Base-by-base conservation (phyloP, 2,797 vertebrate species). In the Cephalopachus bancanus region DNA sequence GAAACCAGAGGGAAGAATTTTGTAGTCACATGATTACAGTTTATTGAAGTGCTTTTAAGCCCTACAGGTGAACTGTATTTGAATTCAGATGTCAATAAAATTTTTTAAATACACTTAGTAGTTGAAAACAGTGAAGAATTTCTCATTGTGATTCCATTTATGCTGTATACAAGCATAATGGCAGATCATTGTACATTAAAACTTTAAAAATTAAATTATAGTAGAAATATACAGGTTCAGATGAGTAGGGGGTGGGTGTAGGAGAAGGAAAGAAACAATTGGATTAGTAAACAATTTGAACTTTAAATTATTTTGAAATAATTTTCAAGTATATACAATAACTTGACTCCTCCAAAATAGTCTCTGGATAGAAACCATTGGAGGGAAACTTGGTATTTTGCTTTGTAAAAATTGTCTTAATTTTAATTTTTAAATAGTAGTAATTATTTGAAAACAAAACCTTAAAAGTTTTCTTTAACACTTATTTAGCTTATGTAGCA, bases 171-270 rank as follows among this genome's bases (percentile, higher is more conserved):
- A 55, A 67, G 53, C 30, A 81, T 64, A 93, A 83, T 93, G 93
- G 33, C 24, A 83, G 55, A 44, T 93, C 55, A 78, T 76, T 91
- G 44, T 59, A 83, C 44, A 83, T 9, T 72, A 95, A 92, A 86
- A 92, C 69, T 83, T 95, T 59, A 95, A 85, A 96, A 96, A 87
- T 86, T 65, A 94, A 96, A 86, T 92, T 80, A 60, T 44, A 74
- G 33, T 33, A 92, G 55, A 90, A 83, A 91, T 80, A 86, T 78
- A 75, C 78, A 85, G 91, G 86, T 92, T 93, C 64, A 83, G 59
- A 89, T 65, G 55, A 83, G 16, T 91, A 87, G 49, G 83, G 3
- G 30, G 30, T 78, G 30, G 28, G 22, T 76, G 3, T 15, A 69
- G 22, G 37, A 91, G 33, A 96, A 67, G 7, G 76, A 79, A 93